Conservation (phyloP, 2,797 vertebrate genomes). For the Kryptopterus vitreolus region DNA sequence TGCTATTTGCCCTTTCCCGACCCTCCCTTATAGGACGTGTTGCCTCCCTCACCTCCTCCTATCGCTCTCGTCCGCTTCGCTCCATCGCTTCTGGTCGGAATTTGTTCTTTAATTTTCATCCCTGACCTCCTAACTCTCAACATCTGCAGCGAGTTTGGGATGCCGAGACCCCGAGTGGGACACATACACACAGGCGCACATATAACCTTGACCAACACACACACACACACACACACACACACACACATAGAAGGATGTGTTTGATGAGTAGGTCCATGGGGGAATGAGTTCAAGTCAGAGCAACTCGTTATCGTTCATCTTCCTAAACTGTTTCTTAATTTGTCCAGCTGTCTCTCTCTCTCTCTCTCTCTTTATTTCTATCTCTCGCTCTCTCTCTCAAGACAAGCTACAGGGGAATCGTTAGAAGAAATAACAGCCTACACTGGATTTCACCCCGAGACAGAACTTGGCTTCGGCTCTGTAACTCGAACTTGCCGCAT, state of each 20-base stretch:
- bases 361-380: not conserved
- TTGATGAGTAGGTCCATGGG: constrained; percentile 24
- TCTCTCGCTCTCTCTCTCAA: constrained; percentile 8
- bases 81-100: constrained; percentile 63
- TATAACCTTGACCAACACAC: constrained; percentile 4
- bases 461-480: constrained; percentile 1
- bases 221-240: too few relatives aligned
- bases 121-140: constrained; percentile 61
- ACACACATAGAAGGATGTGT: not conserved
- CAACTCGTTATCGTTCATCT: constrained; percentile 20
- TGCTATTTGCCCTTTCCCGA: constrained; percentile 45
- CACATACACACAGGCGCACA: constrained; percentile 1
- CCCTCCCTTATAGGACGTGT: constrained; percentile 40
- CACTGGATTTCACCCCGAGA: not conserved
- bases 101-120: constrained; percentile 69
- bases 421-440: constrained; percentile 22
- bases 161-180: constrained; percentile 36
- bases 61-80: not conserved
- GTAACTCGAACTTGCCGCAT: not conserved
- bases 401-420: not conserved
- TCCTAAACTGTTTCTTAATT: constrained; percentile 17
- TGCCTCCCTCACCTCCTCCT: constrained; percentile 19
- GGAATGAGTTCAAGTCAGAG: not conserved
- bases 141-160: constrained; percentile 52
- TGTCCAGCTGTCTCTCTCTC: constrained; percentile 4